Base-by-base conservation (phyloP, 2,888 invertebrate species). In the Loripinus fragilis region DNA sequence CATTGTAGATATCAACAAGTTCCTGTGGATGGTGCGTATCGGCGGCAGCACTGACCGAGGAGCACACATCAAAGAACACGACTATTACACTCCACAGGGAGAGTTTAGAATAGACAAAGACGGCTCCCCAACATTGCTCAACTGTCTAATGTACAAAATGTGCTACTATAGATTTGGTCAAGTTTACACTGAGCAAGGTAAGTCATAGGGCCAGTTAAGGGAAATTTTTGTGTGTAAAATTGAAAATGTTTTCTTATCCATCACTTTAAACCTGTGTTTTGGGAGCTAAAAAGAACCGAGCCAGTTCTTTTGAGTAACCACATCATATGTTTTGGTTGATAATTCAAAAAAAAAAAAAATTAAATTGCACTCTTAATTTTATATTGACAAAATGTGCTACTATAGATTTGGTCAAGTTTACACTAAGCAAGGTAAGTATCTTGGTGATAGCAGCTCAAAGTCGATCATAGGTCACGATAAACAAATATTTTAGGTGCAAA, bases 341-440 rank as follows among this genome's bases (percentile, higher is more conserved):
- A n/a, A n/a, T n/a, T n/a, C n/a, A n/a, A n/a, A n/a, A n/a, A n/a
- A n/a, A n/a, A n/a, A n/a, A n/a, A n/a, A n/a, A n/a, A n/a, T n/a
- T n/a, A n/a, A n/a, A n/a, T n/a, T n/a, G n/a, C n/a, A n/a, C n/a
- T n/a, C n/a, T n/a, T n/a, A n/a, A n/a, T n/a, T n/a, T n/a, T n/a
- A n/a, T 83, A 99, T 99, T 99, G 99, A 99, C 95, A 99, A 99
- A 95, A 97, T 99, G 97, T 98, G 98, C 94, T 99, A 99, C 94
- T 99, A 99, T 94, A 96, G 98, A 91, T 99, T 99, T 94, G 99
- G 98, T 12, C 97, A 97, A 90, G 97, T 98, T 81, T 98, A 98
- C 93, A 98, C 98, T 0, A 98, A 99, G 95, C 97, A 97, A 90
- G 97, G 97, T 96, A 87, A 93, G 94, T 86, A 48, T 30, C n/a